A percentile compares a stretch with the other conserved stretches of the same genome.
Evolutionary conservation across 2,888 invertebrate species (phyloP).

Genomic region (Heliconius hortense): DNA sequence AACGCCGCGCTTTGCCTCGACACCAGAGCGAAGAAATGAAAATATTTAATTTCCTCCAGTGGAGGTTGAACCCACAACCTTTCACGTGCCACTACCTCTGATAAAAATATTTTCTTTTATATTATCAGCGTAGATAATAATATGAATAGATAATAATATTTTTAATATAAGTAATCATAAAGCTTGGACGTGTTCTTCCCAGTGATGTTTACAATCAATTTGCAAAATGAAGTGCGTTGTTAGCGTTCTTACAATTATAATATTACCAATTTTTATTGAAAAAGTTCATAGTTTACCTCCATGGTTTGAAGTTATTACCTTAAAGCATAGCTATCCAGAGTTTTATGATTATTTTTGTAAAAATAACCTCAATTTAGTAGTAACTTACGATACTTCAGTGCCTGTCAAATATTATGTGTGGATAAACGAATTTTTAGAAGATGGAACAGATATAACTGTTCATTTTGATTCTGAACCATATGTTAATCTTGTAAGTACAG

Average conservation of each 20-base stretch:
- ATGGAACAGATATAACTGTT: constrained; percentile 10
- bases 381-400: neutral
- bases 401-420: neutral
- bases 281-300: constrained; percentile 8
- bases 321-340: neutral
- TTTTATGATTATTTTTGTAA: constrained; percentile 12
- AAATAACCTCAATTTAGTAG: neutral
- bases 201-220: neutral
- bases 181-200: neutral
- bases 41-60: no score
- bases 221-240: neutral
- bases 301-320: neutral
- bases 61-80: no score
- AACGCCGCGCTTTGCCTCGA: no score
- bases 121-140: neutral
- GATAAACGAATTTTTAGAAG: neutral
- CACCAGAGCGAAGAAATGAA: no score
- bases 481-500: neutral
- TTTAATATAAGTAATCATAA: neutral
- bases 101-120: no score
- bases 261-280: neutral
- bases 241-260: neutral
- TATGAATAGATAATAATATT: neutral
- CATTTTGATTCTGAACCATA: constrained; percentile 1
- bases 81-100: no score